Evolutionary conservation across 1,140 invertebrate genomes (phyloP), one percentile per base, ranked within the genome.

Genomic region (Sycophila sp.): DNA sequence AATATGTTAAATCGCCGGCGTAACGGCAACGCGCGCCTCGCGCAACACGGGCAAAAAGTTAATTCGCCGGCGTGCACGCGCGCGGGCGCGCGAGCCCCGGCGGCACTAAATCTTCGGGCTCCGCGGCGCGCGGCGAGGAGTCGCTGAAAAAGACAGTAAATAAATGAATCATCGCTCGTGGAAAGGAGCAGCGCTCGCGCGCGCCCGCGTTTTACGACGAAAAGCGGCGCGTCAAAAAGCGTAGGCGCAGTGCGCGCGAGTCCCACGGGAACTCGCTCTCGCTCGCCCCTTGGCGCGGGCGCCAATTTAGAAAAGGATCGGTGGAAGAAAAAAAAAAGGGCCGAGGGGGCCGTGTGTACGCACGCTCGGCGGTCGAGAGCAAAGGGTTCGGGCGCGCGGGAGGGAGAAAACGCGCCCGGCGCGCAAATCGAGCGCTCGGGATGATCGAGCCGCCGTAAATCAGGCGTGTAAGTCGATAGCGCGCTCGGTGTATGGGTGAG

Each of bases 371-470:
- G 42, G 8, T 8, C 19, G 7, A 10, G 15, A 17, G 4, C 15
- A 64, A 42, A 40, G 63, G 30, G 17, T 1, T 19, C 40, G 47
- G 15, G 24, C n/a, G 38, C 7, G 34, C 28, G 24, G 2, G n/a
- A 40, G 15, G 2, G 22, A 59, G 36, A 59, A 13, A 40, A 13
- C 15, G 26, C 7, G 11, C 24, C 17, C 5, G 4, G 32, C n/a
- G 51, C n/a, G 28, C 49, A 66, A 66, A 55, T 56, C 53, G 22
- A 36, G 38, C 5, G 47, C 34, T 6, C 38, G 32, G 26, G 38
- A 59, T 62, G 36, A 62, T 62, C 58, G 66, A 58, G 53, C 49
- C 17, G 59, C 38, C 32, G 45, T 72, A 68, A 72, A 72, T 72
- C 65, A 72, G 42, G 6, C 30, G 42, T 40, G 71, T 56, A 47